Percentiles rank a stretch among this genome's conserved stretches.
Conservation (phyloP, 2,888 invertebrate genomes). For the Eurytoma californica region DNA sequence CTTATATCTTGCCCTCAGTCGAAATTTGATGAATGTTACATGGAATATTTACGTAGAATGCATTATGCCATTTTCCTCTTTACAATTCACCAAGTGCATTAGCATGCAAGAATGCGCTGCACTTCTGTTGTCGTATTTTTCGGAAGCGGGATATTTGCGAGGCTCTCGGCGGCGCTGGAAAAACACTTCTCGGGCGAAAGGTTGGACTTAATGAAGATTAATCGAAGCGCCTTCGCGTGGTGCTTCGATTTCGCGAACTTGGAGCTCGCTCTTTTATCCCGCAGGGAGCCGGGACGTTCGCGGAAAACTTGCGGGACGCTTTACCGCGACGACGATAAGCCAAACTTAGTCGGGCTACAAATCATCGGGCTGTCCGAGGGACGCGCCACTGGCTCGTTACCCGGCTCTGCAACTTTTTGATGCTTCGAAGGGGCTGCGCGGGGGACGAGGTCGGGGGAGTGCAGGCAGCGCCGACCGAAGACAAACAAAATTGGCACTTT, state of each 20-base stretch:
- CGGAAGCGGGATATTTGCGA: neutral
- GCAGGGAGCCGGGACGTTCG: neutral
- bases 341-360: slow-evolving; percentile 33
- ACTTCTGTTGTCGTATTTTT: too few species aligned
- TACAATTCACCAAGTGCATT: too few species aligned
- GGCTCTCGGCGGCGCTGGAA: neutral
- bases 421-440: slow-evolving; percentile 7
- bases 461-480: slow-evolving; percentile 1
- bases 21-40: neutral
- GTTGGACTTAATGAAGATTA: slow-evolving; percentile 62
- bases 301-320: slow-evolving; percentile 25
- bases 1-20: slow-evolving; percentile 38
- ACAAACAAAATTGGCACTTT: slow-evolving; percentile 50
- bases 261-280: slow-evolving; percentile 9
- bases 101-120: too few species aligned
- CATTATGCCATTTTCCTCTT: too few species aligned
- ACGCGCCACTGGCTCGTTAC: slow-evolving; percentile 18
- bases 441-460: neutral
- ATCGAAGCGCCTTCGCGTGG: slow-evolving; percentile 49
- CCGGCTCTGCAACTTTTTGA: neutral
- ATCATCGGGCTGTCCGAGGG: slow-evolving; percentile 31
- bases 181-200: slow-evolving; percentile 11
- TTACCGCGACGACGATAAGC: slow-evolving; percentile 4
- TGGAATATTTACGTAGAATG: neutral
- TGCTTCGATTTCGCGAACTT: slow-evolving; percentile 24